Evolutionary conservation across 2,888 invertebrate genomes (phyloP), one percentile per base, ranked within the genome.

Genomic region (Yponomeuta cagnagella): DNA sequence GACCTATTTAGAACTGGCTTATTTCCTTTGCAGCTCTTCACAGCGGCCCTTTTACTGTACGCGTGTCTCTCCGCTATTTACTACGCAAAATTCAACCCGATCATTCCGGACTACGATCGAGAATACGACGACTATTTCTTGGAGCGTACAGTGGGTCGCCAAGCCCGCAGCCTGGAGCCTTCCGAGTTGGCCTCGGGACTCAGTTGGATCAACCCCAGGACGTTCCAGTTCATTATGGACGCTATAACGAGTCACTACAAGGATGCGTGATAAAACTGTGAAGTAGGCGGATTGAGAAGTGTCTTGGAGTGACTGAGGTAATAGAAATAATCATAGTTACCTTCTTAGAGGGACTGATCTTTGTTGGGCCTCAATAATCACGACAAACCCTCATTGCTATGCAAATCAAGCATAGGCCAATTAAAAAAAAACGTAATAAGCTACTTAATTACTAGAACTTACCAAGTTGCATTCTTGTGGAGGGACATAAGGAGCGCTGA

Each of bases 11-110:
- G 43, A 43, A 43, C 43, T 43, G 8, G 43, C 9, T 43, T 43
- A 23, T 64, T 64, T 23, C 30, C 15, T 5, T 91, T 93, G 75
- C 92, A 97, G 97, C 93, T 97, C 68, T 95, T 95, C 80, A 97
- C 97, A 9, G 96, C 97, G 0, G 93, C 95, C 6, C 90, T 97
- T 65, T 93, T 97, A 48, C 94, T 97, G 76, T 97, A 97, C 90
- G 97, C 97, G 72, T 96, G 96, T 71, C 94, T 97, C 77, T 97
- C 97, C 2, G 97, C 97, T 71, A 95, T 97, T 80, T 97, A 97
- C 87, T 97, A 96, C 87, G 96, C 97, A 70, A 97, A 97, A 86
- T 96, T 97, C 83, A 97, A 97, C 87, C 96, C 96, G 69, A 93
- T 96, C 73, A 93, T 95, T n/a, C 94, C 95, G 71, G 96, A 96